phyloP scores from a whole-genome alignment of 2,888 invertebrate species.

The Synergus laeviventris region DNA sequence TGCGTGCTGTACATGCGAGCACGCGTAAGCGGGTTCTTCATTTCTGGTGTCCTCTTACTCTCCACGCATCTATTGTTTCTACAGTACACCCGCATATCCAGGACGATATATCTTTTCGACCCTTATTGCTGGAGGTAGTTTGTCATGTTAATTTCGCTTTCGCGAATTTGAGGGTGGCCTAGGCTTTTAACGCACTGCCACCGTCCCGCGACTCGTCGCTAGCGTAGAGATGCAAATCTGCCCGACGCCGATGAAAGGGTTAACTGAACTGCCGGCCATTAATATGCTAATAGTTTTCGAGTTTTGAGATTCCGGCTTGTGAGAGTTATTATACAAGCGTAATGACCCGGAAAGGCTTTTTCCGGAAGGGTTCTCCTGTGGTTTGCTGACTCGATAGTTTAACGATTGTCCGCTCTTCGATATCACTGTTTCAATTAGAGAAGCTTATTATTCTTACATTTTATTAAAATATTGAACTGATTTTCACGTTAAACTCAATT shows the following conservation, averaged over 20 bases:
- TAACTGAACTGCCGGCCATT: conserved; percentile 76
- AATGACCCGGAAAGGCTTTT: conserved; percentile 76
- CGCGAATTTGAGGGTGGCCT: conserved; percentile 70
- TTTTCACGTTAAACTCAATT: no score
- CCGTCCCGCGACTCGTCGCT: conserved; percentile 62
- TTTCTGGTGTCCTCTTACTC: conserved; percentile 53
- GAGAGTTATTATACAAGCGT: conserved; percentile 74
- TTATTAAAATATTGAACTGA: no score
- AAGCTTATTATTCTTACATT: neutral
- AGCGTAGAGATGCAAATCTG: conserved; percentile 74
- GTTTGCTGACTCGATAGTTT: conserved; percentile 59
- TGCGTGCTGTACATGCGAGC: neutral
- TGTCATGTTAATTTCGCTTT: conserved; percentile 76
- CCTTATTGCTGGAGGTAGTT: conserved; percentile 76
- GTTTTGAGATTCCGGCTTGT: conserved; percentile 74
- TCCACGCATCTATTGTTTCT: conserved; percentile 73
- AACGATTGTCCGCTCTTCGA: conserved; percentile 30
- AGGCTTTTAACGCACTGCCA: conserved; percentile 76
- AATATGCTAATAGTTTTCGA: conserved; percentile 77
- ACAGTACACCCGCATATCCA: conserved; percentile 74
- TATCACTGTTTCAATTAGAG: neutral
- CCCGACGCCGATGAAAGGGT: conserved; percentile 75
- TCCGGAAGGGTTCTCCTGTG: conserved; percentile 73
- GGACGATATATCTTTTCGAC: conserved; percentile 73
- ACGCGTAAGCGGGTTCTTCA: conserved; percentile 38